These are phyloP conservation scores for Phoxinus phoxinus DNA, from an alignment of 2,113 vertebrate genomes.

Conservation along the genomic window DNA sequence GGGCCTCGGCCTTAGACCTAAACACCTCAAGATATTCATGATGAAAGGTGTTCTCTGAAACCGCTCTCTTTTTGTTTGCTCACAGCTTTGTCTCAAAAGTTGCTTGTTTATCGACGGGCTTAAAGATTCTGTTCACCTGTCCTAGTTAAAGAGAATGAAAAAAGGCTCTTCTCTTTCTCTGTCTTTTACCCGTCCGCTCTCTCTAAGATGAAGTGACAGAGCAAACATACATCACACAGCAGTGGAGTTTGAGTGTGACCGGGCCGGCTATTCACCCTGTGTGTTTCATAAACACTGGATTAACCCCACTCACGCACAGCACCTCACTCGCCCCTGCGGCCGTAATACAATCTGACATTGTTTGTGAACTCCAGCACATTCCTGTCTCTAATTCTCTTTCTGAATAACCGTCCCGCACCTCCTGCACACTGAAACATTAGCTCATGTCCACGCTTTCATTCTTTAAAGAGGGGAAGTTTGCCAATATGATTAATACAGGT, in stretches of 20 bases:
- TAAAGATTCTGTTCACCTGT: constrained; percentile 35
- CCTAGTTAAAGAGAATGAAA: constrained; percentile 10
- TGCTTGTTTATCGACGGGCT: constrained; percentile 47
- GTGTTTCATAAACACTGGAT: constrained; percentile 59
- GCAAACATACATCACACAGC: constrained; percentile 51
- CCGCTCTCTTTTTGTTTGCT: constrained; percentile 40
- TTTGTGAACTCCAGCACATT: constrained; percentile 50
- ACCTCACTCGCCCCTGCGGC: constrained; percentile 36
- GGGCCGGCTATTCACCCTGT: constrained; percentile 39
- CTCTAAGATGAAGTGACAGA: constrained; percentile 44
- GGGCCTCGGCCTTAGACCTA: constrained; percentile 5
- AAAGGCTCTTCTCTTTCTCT: background rate
- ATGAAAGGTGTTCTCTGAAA: constrained; percentile 27
- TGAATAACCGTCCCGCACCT: constrained; percentile 11
- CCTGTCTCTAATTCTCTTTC: constrained; percentile 38
- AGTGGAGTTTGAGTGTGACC: constrained; percentile 29
- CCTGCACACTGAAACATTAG: constrained; percentile 4
- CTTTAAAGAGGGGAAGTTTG: background rate
- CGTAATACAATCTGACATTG: constrained; percentile 59
- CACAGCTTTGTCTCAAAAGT: constrained; percentile 42
- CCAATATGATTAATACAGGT: background rate
- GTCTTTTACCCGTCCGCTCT: constrained; percentile 23
- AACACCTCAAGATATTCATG: background rate
- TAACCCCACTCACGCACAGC: constrained; percentile 51
- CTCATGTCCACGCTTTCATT: constrained; percentile 8